Percentiles rank a stretch among this genome's conserved stretches.
phyloP scores from a whole-genome alignment of 2,888 invertebrate genomes.

The Notodonta ziczac region DNA sequence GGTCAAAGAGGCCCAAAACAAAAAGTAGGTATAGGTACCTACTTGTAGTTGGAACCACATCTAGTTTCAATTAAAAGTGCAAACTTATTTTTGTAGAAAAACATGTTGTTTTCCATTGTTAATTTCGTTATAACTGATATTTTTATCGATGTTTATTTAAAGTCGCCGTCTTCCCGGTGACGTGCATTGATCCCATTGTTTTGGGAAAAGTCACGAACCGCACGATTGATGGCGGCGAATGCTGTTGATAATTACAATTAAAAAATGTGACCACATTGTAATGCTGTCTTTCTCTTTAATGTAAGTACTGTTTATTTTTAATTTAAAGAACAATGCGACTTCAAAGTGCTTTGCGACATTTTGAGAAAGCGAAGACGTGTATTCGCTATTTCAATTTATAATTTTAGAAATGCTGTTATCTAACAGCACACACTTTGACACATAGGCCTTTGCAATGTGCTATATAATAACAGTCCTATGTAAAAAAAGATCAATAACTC shows the following conservation, averaged over 20 bases:
- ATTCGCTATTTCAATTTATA: background rate
- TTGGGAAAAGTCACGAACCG: conserved; percentile 77
- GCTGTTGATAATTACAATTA: conserved; percentile 62
- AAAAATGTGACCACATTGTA: conserved; percentile 49
- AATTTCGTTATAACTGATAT: conserved; percentile 46
- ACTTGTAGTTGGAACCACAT: conserved; percentile 11
- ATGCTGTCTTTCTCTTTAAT: conserved; percentile 39
- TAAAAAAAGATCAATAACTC: background rate
- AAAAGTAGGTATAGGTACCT: too few species aligned
- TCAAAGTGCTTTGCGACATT: background rate
- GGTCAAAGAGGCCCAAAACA: too few species aligned
- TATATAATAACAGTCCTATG: too few species aligned
- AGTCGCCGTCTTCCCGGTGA: conserved; percentile 60
- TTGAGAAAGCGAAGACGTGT: background rate
- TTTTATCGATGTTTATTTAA: conserved; percentile 65
- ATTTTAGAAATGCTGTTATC: background rate
- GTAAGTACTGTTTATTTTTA: conserved; percentile 38
- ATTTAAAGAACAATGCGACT: conserved; percentile 16
- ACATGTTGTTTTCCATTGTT: conserved; percentile 46
- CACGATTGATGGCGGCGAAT: conserved; percentile 61
- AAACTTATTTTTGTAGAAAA: conserved; percentile 25
- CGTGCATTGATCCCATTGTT: conserved; percentile 72
- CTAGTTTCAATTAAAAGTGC: background rate
- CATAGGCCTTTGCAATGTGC: too few species aligned
- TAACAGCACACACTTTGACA: too few species aligned